Percentiles rank a stretch among this genome's conserved stretches.
phyloP scores from a whole-genome alignment of 1,140 invertebrate species.

The Charaxes varanes region DNA sequence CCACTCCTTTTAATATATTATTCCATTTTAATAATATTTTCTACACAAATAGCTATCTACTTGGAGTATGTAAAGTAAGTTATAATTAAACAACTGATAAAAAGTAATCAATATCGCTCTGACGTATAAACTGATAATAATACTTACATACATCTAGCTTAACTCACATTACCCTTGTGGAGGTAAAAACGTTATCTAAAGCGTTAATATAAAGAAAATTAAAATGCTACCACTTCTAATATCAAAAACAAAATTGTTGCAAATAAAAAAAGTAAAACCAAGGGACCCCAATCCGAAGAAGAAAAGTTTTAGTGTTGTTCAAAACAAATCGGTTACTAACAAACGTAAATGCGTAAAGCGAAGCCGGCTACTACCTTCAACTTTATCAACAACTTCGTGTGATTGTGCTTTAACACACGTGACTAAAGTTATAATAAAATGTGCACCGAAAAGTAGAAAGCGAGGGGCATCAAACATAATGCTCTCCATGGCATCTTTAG shows the following conservation, averaged over 20 bases:
- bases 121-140: conserved; percentile 22
- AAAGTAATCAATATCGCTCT: conserved; percentile 28
- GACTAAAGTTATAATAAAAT: conserved; percentile 49
- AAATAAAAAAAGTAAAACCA: conserved; percentile 35
- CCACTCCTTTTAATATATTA: no score
- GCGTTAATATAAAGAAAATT: background rate
- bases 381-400: conserved; percentile 24
- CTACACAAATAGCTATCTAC: no score
- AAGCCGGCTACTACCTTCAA: conserved; percentile 28
- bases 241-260: conserved; percentile 51
- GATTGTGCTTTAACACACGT: conserved; percentile 51
- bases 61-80: conserved; percentile 28
- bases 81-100: conserved; percentile 25
- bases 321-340: conserved; percentile 29
- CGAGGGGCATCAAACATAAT: conserved; percentile 44
- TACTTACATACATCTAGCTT: conserved; percentile 9
- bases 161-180: background rate
- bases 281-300: conserved; percentile 31
- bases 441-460: conserved; percentile 46
- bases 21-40: no score
- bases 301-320: conserved; percentile 27
- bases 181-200: background rate
- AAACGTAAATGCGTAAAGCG: conserved; percentile 31
- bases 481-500: conserved; percentile 44
- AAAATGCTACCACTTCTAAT: conserved; percentile 51